A percentile compares a stretch with the other conserved stretches of the same genome.
Conservation (phyloP, 2,113 vertebrate species). For the Phaethon lepturus region DNA sequence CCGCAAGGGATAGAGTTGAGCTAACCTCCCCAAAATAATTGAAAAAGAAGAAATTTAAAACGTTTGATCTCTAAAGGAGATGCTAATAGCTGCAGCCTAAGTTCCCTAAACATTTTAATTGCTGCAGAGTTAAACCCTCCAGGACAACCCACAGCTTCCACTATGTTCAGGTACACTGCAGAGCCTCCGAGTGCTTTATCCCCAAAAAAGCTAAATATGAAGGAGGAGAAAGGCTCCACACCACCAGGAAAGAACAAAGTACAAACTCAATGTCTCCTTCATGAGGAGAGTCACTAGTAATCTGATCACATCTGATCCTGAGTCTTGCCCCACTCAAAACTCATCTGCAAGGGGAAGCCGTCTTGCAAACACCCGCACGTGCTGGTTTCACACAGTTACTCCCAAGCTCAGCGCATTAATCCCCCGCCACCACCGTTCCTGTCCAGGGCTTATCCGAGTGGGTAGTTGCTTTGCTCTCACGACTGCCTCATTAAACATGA, state of each 20-base stretch:
- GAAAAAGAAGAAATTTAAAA: neutral
- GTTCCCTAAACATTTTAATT: neutral
- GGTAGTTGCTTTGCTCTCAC: neutral
- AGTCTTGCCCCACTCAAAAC: neutral
- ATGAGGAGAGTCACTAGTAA: neutral
- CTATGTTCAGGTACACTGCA: neutral
- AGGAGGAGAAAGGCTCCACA: neutral
- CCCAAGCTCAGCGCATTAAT: neutral
- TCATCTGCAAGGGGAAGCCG: neutral
- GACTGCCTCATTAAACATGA: neutral
- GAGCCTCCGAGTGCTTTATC: neutral
- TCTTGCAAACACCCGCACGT: accelerated
- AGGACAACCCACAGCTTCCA: neutral
- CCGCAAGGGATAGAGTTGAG: neutral
- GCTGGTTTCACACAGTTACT: neutral
- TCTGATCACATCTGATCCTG: neutral
- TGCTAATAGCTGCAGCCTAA: neutral
- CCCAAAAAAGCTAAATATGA: neutral
- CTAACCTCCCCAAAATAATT: neutral
- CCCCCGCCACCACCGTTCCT: neutral
- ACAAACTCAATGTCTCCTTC: neutral
- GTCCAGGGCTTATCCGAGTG: neutral
- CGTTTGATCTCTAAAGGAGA: neutral
- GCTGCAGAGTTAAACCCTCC: neutral
- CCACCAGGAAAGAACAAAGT: neutral